phyloP scores from a whole-genome alignment of 2,113 vertebrate genomes.

The Vicugna pacos region DNA sequence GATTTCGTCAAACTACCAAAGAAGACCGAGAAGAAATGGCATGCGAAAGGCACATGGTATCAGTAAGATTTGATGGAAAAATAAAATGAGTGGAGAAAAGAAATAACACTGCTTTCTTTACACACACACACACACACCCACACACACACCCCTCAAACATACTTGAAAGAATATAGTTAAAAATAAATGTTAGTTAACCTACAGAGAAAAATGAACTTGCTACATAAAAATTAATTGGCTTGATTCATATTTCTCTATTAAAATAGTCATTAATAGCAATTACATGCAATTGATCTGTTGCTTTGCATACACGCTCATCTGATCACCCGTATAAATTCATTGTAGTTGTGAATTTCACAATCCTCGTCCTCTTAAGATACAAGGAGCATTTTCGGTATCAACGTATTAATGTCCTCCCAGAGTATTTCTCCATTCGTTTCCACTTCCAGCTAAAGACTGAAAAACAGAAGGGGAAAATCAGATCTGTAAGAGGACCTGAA shows the following conservation, averaged over 20 bases:
- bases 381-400: not conserved
- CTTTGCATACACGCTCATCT: not conserved
- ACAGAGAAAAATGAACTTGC: not conserved
- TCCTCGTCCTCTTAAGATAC: not conserved
- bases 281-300: not conserved
- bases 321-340: not conserved
- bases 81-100: not conserved
- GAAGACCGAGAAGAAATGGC: not conserved
- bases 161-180: conserved; percentile 24
- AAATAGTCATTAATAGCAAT: conserved; percentile 50
- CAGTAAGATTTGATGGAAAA: not conserved
- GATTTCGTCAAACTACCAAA: not conserved
- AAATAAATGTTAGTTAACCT: conserved; percentile 30
- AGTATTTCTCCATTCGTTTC: not conserved
- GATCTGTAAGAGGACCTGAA: not conserved
- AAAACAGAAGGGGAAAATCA: not conserved
- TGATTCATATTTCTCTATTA: conserved; percentile 8
- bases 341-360: conserved; percentile 18
- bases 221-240: conserved; percentile 9
- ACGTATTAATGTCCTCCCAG: not conserved
- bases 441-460: not conserved
- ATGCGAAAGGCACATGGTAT: not conserved
- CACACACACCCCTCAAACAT: accelerated
- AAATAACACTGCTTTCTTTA: not conserved
- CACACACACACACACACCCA: not conserved